These are phyloP conservation scores for Limosa lapponica DNA, from an alignment of 2,797 vertebrate genomes.

Conservation along the genomic window DNA sequence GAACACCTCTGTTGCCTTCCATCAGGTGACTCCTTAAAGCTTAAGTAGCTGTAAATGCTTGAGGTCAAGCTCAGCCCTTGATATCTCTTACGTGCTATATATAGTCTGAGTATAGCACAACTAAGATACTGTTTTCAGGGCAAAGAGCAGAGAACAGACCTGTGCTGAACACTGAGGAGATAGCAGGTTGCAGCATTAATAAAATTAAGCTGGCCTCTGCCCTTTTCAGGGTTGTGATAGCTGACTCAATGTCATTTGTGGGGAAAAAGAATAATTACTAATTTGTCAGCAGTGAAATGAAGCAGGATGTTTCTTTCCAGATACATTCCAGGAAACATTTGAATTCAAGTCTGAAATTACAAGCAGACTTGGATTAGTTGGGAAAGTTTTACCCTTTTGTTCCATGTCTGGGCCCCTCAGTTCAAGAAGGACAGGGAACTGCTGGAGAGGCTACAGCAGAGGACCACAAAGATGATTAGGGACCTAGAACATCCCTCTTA, in stretches of 20 bases:
- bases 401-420: too few species aligned
- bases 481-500: too few species aligned
- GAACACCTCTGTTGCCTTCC: neutral
- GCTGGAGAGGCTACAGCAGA: too few species aligned
- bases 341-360: neutral
- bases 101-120: neutral
- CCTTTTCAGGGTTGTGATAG: neutral
- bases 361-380: neutral
- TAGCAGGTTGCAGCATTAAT: neutral
- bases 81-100: neutral
- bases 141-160: slow-evolving; percentile 34
- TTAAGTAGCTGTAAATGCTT: neutral
- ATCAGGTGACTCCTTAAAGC: neutral
- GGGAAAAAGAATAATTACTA: neutral
- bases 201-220: neutral
- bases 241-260: neutral
- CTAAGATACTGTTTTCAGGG: neutral
- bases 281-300: neutral
- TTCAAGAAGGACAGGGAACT: too few species aligned
- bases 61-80: neutral
- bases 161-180: neutral
- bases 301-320: neutral
- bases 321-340: neutral
- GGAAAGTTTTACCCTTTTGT: neutral
- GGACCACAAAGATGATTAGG: too few species aligned